Conservation (phyloP, 2,888 invertebrate genomes). For the Caenorhabditis wallacei region DNA sequence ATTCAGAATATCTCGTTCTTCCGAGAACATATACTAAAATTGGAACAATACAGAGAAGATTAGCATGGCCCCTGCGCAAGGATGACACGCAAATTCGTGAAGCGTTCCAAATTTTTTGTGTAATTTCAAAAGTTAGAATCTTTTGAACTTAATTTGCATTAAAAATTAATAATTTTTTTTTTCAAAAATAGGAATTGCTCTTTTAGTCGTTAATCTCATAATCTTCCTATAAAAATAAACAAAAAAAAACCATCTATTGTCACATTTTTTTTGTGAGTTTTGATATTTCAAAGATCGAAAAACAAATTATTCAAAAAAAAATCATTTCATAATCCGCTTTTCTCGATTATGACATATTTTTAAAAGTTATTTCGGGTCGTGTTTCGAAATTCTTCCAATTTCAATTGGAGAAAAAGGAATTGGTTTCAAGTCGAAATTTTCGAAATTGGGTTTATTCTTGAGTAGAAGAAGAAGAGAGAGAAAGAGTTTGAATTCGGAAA, state of each 20-base stretch:
- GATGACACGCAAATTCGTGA: slow-evolving; percentile 95
- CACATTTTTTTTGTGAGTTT: neutral
- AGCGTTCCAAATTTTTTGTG: slow-evolving; percentile 88
- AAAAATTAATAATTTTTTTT: too few species aligned
- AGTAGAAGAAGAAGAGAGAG: neutral
- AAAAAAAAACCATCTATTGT: neutral
- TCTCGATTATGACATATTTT: slow-evolving; percentile 10
- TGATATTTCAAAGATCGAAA: slow-evolving; percentile 10
- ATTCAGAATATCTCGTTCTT: slow-evolving; percentile 43
- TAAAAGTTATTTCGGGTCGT: slow-evolving; percentile 12
- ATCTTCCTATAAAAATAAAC: too few species aligned
- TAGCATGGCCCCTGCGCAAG: slow-evolving; percentile 94
- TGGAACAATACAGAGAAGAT: slow-evolving; percentile 95
- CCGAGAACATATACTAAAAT: slow-evolving; percentile 86
- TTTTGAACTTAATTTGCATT: neutral
- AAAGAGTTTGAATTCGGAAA: neutral
- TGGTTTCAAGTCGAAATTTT: too few species aligned
- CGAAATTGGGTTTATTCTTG: neutral
- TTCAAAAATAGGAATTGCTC: too few species aligned
- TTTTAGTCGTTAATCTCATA: too few species aligned
- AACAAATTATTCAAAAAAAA: neutral
- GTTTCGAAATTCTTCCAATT: slow-evolving; percentile 12
- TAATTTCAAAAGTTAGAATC: slow-evolving; percentile 11
- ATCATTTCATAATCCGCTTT: slow-evolving; percentile 10
- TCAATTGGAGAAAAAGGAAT: neutral